A percentile compares a stretch with the other conserved stretches of the same genome.
These are phyloP conservation scores for Condylura cristata DNA, from an alignment of 2,113 vertebrate species.

Conservation along the genomic window DNA sequence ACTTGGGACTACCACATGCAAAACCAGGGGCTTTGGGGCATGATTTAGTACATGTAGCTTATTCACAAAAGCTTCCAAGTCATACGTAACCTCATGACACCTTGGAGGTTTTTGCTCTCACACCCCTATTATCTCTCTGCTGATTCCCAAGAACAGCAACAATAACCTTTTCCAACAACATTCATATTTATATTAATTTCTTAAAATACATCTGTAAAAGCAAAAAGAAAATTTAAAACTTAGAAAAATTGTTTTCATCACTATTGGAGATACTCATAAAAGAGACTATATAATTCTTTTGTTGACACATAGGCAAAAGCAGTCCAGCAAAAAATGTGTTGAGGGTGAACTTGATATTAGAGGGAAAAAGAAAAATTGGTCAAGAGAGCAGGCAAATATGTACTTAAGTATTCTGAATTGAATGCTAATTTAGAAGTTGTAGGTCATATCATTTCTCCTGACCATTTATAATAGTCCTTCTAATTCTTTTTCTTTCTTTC, in stretches of 20 bases:
- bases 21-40: not conserved
- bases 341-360: slow-evolving; percentile 86
- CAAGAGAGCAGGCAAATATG: slow-evolving; percentile 99
- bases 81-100: not conserved
- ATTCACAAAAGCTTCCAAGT: slow-evolving; percentile 51
- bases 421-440: slow-evolving; percentile 95
- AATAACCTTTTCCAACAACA: slow-evolving; percentile 48
- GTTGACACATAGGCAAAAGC: slow-evolving; percentile 71
- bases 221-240: slow-evolving; percentile 64
- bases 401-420: slow-evolving; percentile 97
- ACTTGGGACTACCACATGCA: not conserved
- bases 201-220: slow-evolving; percentile 58
- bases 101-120: slow-evolving; percentile 46
- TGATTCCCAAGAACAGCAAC: slow-evolving; percentile 45
- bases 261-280: slow-evolving; percentile 69
- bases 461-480: slow-evolving; percentile 91
- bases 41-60: not conserved
- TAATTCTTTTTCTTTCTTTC: slow-evolving; percentile 74
- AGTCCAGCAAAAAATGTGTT: slow-evolving; percentile 73
- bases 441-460: slow-evolving; percentile 93
- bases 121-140: slow-evolving; percentile 52
- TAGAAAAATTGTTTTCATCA: slow-evolving; percentile 55
- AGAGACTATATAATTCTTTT: slow-evolving; percentile 65
- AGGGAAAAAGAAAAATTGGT: slow-evolving; percentile 88
- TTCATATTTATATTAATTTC: slow-evolving; percentile 63